These are phyloP conservation scores for Triplophysa tibetana DNA, from an alignment of 2,113 vertebrate species.

Conservation along the genomic window DNA sequence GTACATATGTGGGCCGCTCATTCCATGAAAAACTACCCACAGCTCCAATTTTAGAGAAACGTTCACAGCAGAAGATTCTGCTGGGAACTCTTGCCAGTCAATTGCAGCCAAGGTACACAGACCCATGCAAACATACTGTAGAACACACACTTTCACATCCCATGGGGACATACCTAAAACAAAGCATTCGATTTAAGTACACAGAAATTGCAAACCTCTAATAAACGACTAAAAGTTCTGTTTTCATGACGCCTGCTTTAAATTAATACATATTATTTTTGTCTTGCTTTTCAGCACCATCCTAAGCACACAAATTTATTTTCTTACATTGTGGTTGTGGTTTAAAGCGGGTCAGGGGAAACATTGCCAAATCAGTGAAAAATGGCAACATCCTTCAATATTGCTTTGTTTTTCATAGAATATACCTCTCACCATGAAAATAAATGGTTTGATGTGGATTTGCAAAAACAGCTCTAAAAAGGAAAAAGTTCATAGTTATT, in stretches of 20 bases:
- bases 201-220: neutral
- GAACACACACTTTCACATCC: neutral
- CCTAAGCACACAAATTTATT: neutral
- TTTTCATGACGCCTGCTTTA: neutral
- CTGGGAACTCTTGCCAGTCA: neutral
- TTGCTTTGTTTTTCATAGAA: neutral
- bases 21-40: constrained; percentile 18
- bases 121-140: neutral
- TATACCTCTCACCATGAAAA: neutral
- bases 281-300: neutral
- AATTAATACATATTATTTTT: constrained; percentile 15
- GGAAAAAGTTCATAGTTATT: neutral
- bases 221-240: neutral
- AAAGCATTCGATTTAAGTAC: neutral
- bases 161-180: neutral
- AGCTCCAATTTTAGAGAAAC: constrained; percentile 3
- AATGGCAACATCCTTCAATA: constrained; percentile 27
- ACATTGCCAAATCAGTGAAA: constrained; percentile 17
- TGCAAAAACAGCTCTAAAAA: constrained; percentile 20
- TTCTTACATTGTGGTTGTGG: constrained; percentile 5
- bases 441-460: neutral
- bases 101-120: neutral
- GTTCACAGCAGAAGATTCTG: constrained; percentile 7
- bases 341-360: constrained; percentile 5
- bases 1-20: neutral